Percentiles rank a stretch among this genome's conserved stretches.
These are phyloP conservation scores for Drosophila subobscura DNA, from an alignment of 1,140 invertebrate species.

Conservation along the genomic window DNA sequence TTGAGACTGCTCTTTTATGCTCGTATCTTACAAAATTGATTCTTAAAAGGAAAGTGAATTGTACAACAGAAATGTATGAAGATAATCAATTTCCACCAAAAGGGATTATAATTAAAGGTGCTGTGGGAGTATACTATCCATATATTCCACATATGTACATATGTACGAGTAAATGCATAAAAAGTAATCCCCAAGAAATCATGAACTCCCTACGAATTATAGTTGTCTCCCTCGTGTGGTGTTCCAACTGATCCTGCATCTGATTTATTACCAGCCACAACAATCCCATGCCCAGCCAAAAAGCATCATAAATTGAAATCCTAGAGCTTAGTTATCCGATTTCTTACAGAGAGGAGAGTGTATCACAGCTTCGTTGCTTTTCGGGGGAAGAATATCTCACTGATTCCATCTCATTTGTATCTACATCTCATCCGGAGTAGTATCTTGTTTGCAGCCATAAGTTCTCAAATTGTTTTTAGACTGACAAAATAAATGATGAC, in stretches of 20 bases:
- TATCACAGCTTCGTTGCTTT: constrained; percentile 50
- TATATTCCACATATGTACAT: too few species aligned
- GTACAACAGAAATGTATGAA: too few species aligned
- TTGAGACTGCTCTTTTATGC: too few species aligned
- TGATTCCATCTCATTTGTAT: constrained; percentile 72
- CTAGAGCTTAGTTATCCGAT: constrained; percentile 4
- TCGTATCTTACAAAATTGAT: too few species aligned
- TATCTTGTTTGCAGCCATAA: constrained; percentile 77
- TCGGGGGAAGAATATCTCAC: constrained; percentile 11
- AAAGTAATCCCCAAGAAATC: not conserved
- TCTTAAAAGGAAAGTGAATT: too few species aligned
- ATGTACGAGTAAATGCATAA: too few species aligned
- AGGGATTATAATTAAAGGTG: too few species aligned
- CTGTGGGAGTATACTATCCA: too few species aligned
- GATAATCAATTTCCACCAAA: too few species aligned
- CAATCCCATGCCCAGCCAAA: not conserved
- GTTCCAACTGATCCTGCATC: too few species aligned
- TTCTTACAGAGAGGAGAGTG: constrained; percentile 25
- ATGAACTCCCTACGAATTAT: too few species aligned
- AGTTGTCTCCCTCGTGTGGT: too few species aligned
- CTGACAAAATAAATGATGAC: constrained; percentile 81
- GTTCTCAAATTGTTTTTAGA: constrained; percentile 77
- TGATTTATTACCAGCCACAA: constrained; percentile 7
- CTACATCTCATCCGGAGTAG: constrained; percentile 57
- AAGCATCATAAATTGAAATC: constrained; percentile 26